phyloP scores from a whole-genome alignment of 2,888 invertebrate species.

The Oegoconia quadripuncta region DNA sequence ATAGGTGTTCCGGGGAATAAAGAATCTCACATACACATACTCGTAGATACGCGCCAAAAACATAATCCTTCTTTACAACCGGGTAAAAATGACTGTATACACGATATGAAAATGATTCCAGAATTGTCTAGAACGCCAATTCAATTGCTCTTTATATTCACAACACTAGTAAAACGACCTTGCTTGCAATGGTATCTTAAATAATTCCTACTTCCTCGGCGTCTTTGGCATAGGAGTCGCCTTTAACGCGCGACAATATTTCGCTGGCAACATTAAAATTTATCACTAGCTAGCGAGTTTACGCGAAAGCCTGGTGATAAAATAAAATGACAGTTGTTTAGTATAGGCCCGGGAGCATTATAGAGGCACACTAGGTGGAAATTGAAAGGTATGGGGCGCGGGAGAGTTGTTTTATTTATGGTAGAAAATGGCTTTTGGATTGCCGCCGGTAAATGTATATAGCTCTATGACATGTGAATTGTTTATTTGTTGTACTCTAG shows the following conservation, averaged over 20 bases:
- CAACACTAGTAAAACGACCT: too few relatives aligned
- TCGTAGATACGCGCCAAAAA: too few relatives aligned
- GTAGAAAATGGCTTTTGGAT: slow-evolving; percentile 70
- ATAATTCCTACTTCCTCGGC: background rate
- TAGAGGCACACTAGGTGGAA: slow-evolving; percentile 49
- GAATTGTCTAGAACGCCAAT: too few relatives aligned
- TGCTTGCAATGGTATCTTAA: too few relatives aligned
- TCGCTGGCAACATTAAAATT: slow-evolving; percentile 72
- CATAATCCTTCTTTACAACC: too few relatives aligned
- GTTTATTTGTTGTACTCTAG: slow-evolving; percentile 12
- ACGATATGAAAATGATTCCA: too few relatives aligned
- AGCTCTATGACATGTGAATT: slow-evolving; percentile 23
- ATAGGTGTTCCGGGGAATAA: too few relatives aligned
- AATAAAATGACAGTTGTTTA: slow-evolving; percentile 80
- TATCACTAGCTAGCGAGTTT: slow-evolving; percentile 69
- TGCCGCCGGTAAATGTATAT: slow-evolving; percentile 50
- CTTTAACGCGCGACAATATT: slow-evolving; percentile 61
- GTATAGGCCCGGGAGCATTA: slow-evolving; percentile 67
- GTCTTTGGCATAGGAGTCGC: too few relatives aligned
- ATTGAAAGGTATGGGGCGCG: slow-evolving; percentile 76
- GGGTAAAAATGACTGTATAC: too few relatives aligned
- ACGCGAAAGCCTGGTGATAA: slow-evolving; percentile 73
- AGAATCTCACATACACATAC: too few relatives aligned
- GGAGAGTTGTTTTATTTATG: slow-evolving; percentile 74
- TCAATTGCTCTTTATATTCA: too few relatives aligned